Percentiles rank a stretch among this genome's conserved stretches.
Conservation (phyloP, 2,888 invertebrate species). For the Drosophila limbata region DNA sequence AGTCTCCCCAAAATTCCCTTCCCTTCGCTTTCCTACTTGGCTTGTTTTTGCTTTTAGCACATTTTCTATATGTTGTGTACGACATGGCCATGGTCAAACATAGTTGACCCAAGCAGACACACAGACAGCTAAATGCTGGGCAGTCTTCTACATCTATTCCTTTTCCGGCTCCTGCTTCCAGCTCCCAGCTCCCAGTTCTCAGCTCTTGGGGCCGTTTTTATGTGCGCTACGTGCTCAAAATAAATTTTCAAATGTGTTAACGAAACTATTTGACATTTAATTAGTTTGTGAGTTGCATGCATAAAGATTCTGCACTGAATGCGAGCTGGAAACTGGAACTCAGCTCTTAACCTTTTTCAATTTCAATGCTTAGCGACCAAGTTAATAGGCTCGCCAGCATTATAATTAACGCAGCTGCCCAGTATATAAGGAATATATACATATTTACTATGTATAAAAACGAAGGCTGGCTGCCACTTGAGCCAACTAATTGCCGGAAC, state of each 20-base stretch:
- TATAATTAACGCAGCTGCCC: conserved; percentile 67
- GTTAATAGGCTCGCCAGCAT: conserved; percentile 74
- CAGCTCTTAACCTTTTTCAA: conserved; percentile 59
- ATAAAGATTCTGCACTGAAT: conserved; percentile 62
- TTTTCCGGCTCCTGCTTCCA: conserved; percentile 4
- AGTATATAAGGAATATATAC: conserved; percentile 10
- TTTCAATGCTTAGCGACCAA: conserved; percentile 44
- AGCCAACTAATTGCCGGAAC: conserved; percentile 21
- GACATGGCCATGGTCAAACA: conserved; percentile 62
- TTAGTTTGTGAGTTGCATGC: conserved; percentile 84
- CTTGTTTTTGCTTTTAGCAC: conserved; percentile 65
- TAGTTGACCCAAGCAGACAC: conserved; percentile 45
- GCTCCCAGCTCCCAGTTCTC: conserved; percentile 1
- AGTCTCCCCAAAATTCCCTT: neutral
- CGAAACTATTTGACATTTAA: conserved; percentile 84
- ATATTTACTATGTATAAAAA: neutral
- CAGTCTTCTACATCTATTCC: conserved; percentile 36
- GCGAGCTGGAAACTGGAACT: conserved; percentile 3
- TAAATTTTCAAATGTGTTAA: conserved; percentile 84
- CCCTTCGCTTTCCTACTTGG: neutral
- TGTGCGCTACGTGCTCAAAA: conserved; percentile 82
- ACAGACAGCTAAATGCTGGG: conserved; percentile 46
- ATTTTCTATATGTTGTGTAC: conserved; percentile 58
- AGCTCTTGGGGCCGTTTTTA: conserved; percentile 61
- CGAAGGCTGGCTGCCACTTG: conserved; percentile 8